Percentiles rank a stretch among this genome's conserved stretches.
Evolutionary conservation across 2,797 vertebrate genomes (phyloP).

Genomic region (Saxicola maurus): DNA sequence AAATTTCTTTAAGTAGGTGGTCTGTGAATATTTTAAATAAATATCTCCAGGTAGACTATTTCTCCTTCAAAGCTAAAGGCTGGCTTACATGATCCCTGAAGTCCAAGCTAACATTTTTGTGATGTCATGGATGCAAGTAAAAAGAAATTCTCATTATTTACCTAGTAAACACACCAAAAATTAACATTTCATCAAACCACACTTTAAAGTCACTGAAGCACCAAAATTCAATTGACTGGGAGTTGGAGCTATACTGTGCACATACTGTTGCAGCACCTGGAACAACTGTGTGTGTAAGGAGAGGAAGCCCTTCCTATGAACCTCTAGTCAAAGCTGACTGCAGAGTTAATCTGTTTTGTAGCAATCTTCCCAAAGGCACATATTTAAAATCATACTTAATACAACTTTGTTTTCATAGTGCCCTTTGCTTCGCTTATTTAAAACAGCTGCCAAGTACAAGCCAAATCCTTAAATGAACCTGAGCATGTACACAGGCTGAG

Average conservation of each 20-base stretch:
- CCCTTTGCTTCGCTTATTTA: neutral
- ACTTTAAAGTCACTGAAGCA: neutral
- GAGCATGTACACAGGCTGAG: neutral
- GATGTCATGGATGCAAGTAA: neutral
- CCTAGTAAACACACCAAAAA: neutral
- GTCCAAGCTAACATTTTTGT: neutral
- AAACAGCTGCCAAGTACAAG: neutral
- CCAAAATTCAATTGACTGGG: neutral
- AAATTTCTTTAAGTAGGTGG: neutral
- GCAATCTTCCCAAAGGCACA: neutral
- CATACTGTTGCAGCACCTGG: neutral
- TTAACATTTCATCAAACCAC: neutral
- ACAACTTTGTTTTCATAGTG: neutral
- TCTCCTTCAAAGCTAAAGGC: neutral
- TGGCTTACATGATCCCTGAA: rapidly evolving
- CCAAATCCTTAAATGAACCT: neutral
- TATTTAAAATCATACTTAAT: neutral
- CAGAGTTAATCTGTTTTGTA: neutral
- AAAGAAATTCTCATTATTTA: neutral
- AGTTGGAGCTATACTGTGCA: rapidly evolving
- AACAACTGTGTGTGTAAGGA: neutral
- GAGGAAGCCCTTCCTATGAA: neutral
- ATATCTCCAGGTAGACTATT: neutral
- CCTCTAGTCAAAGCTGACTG: neutral
- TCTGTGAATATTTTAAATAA: neutral